Evolutionary conservation across 2,888 invertebrate genomes (phyloP), one percentile per base, ranked within the genome.

Genomic region (Andrena fulva): DNA sequence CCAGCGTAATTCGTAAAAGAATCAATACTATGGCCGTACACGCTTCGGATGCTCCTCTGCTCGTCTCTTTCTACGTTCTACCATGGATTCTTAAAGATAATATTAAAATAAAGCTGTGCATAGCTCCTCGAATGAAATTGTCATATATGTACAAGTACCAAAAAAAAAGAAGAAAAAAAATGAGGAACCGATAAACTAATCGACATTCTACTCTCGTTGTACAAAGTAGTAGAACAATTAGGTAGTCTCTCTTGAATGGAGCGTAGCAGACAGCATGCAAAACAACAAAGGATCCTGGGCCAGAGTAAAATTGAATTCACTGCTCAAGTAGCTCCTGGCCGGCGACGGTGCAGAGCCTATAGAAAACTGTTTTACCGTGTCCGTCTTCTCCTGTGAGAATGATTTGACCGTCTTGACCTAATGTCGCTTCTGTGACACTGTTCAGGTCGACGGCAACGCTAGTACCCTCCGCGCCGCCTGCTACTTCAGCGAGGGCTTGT

Each of bases 301-400:
- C 89, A 88, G 56, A 56, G 86, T 82, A 82, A 84, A 89, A 89
- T 90, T 87, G 84, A 90, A 91, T 94, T 80, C 93, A 93, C 92
- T 94, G 93, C 86, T 94, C 94, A 88, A 94, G 92, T 91, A 94
- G 91, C 91, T 94, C 94, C 91, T 94, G 94, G 91, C 93, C 93
- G 91, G 93, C 93, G 92, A 94, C 93, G 91, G 94, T 93, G 93
- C 94, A 94, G 93, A 94, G 93, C 93, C 94, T 94, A 94, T 94
- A 94, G 93, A 93, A 94, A 93, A 93, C 92, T 90, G 93, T 92
- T 94, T 94, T 95, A 98, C 98, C 97, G 94, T 98, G 98, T 77
- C 98, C 98, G 94, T 98, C 98, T 95, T 99, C 99, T 79, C 98
- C 98, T 73, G 99, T 98, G 91, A 99, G 96, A 91, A 99, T 98